These are phyloP conservation scores for Chrysaora quinquecirrha DNA, from an alignment of 30 jellyfish, hydroid and myxozoan genomes.

Conservation along the genomic window DNA sequence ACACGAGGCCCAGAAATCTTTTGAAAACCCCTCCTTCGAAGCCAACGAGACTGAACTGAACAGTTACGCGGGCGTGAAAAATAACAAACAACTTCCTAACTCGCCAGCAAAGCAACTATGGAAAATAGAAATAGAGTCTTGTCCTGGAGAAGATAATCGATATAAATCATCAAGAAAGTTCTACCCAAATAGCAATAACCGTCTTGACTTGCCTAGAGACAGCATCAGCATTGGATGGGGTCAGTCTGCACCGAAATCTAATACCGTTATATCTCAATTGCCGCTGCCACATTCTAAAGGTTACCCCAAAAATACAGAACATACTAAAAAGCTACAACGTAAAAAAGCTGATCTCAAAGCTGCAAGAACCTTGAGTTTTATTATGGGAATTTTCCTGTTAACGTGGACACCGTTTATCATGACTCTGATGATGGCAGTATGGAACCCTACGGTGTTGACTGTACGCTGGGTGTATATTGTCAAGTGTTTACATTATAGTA, in stretches of 20 bases:
- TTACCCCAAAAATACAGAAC: neutral
- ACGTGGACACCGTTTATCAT: slow-evolving; percentile 76
- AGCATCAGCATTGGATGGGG: neutral
- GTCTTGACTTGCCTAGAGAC: neutral
- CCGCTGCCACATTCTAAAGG: neutral
- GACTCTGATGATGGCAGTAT: slow-evolving; percentile 24
- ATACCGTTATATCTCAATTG: neutral
- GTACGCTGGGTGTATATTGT: slow-evolving; percentile 3
- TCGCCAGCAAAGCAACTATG: neutral
- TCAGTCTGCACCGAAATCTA: neutral
- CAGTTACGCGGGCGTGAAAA: neutral
- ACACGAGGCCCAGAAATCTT: neutral
- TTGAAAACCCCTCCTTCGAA: neutral
- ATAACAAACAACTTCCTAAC: neutral
- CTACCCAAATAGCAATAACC: neutral
- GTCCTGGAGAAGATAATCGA: neutral
- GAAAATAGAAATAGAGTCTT: neutral
- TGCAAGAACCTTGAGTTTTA: slow-evolving; percentile 42
- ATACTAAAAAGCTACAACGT: neutral
- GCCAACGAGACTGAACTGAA: neutral
- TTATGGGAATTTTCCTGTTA: slow-evolving; percentile 48
- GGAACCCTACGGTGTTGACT: slow-evolving; percentile 5
- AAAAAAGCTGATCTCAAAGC: slow-evolving; percentile 54
- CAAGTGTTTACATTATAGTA: slow-evolving; percentile 48
- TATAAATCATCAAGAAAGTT: neutral